These are phyloP conservation scores for Matsumurasca onukii DNA, from an alignment of 1,140 invertebrate genomes.

Conservation along the genomic window DNA sequence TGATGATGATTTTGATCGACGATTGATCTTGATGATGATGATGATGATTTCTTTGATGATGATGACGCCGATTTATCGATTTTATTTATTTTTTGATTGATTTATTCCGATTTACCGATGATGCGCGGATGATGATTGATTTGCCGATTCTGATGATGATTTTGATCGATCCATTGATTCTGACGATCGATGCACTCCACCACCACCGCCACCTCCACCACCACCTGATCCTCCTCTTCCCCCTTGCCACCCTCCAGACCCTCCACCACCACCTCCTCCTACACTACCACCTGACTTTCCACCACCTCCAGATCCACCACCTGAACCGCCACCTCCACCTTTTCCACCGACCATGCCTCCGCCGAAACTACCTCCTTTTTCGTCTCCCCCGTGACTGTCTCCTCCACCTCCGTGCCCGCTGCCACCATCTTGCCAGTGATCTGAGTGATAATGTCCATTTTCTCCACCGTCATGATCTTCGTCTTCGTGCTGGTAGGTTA, in stretches of 20 bases:
- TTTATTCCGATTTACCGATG: too few relatives aligned
- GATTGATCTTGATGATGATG: too few relatives aligned
- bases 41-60: too few relatives aligned
- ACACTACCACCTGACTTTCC: not conserved
- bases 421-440: not conserved
- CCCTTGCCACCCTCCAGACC: not conserved
- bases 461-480: not conserved
- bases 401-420: not conserved
- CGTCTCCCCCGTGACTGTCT: not conserved
- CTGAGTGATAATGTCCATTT: not conserved
- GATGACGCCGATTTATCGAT: too few relatives aligned
- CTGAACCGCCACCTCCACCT: conserved; percentile 7
- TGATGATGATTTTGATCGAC: too few relatives aligned
- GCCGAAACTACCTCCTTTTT: not conserved
- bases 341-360: conserved; percentile 39
- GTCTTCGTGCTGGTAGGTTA: too few relatives aligned
- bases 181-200: not conserved
- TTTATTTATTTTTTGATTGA: too few relatives aligned
- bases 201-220: not conserved
- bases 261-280: not conserved
- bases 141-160: too few relatives aligned
- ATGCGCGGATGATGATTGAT: too few relatives aligned
- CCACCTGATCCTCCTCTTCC: conserved; percentile 36
- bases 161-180: too few relatives aligned
- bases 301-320: not conserved